Evolutionary conservation across 2,888 invertebrate genomes (phyloP).

Genomic region (Alloplasta piceator): DNA sequence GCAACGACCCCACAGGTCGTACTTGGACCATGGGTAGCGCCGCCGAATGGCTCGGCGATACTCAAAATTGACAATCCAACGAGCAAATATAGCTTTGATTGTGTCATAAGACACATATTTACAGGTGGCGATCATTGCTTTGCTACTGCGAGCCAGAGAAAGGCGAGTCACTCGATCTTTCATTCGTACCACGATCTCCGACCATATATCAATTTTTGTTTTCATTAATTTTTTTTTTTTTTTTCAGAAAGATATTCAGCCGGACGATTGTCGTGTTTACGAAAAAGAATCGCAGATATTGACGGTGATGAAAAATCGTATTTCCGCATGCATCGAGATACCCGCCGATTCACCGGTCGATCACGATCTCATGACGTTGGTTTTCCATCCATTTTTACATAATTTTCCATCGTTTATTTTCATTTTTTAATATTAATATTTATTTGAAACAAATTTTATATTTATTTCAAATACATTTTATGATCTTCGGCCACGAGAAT

Average conservation of each 20-base stretch:
- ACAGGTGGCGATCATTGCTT: conserved; percentile 96
- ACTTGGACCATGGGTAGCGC: conserved; percentile 89
- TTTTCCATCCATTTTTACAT: conserved; percentile 34
- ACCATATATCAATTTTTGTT: background rate
- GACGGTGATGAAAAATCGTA: conserved; percentile 85
- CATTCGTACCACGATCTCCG: background rate
- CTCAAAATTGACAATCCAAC: conserved; percentile 76
- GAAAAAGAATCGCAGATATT: conserved; percentile 88
- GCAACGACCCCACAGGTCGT: conserved; percentile 88
- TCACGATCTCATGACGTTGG: conserved; percentile 85
- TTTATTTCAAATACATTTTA: too few species aligned
- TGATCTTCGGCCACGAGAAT: too few species aligned
- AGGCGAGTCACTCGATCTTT: conserved; percentile 72
- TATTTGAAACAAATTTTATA: too few species aligned
- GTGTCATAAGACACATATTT: conserved; percentile 85
- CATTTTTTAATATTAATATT: too few species aligned
- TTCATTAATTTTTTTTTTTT: conserved; percentile 9
- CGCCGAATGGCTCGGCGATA: conserved; percentile 85
- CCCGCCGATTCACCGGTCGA: conserved; percentile 88
- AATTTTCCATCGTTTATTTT: too few species aligned
- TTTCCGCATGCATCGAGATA: conserved; percentile 86
- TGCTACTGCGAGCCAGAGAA: conserved; percentile 86
- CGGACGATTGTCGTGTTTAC: conserved; percentile 87
- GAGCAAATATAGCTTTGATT: conserved; percentile 79
- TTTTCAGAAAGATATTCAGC: conserved; percentile 82